Evolutionary conservation across 2,113 vertebrate species (phyloP), one percentile per base, ranked within the genome.

Genomic region (Datnioides undecimradiatus): DNA sequence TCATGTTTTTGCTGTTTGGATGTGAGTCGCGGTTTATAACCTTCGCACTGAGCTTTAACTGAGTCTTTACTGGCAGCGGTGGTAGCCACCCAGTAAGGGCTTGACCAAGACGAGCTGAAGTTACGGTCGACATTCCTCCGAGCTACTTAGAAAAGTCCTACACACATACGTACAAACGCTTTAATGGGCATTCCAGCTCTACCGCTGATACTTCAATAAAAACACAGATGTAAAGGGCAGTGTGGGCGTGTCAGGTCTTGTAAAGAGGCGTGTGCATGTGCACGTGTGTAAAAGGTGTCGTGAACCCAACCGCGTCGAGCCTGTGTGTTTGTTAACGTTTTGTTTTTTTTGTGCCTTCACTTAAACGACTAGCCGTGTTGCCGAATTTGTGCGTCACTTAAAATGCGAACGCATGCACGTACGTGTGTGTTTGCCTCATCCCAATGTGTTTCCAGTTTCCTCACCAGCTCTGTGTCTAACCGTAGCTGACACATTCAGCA

Each of bases 141-240:
- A 23, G 62, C 29, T 27, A 43, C 73, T 57, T 34, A 72, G 43
- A 69, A 70, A 63, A 25, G 36, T 21, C 73, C 38, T 13, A 13
- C 54, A 62, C 66, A 48, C 23, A 34, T 8, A 36, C 40, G 40
- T 12, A 60, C 29, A 46, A 10, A 33, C 6, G 29, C 1, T 89
- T 91, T 89, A 83, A 85, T 16, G 27, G 74, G 75, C 70, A 89
- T 91, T 92, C 73, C 82, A 63, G 60, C 57, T 80, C 74, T 12
- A 59, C 66, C 81, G 67, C 68, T 70, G 55, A 88, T 60, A 72
- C 74, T 43, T 79, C 76, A 63, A 84, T 80, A 82, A 86, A 90
- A 31, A 40, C 40, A 25, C 40, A 25, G 38, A 82, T 5, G 54
- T 33, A 85, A 76, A 75, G 49, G 79, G 45, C 40, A 82, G 36